Evolutionary conservation across 2,797 vertebrate genomes (phyloP), one percentile per base, ranked within the genome.

Genomic region (Yasuhikotakia modesta): DNA sequence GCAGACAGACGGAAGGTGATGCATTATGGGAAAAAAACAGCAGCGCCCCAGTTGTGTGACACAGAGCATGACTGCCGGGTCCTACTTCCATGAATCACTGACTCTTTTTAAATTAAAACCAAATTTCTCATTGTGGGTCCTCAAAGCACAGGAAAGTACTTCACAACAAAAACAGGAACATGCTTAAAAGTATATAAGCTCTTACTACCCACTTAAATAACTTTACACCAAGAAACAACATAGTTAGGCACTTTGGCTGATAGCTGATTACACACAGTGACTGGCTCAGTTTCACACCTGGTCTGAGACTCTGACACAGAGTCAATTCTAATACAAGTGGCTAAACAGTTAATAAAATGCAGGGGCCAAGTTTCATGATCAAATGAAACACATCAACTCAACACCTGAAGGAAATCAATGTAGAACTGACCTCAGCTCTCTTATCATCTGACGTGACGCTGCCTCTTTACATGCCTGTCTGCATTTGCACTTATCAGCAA

Each of bases 31-130:
- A 61, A 65, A 65, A 78, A 85, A 61, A 76, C 83, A 79, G 79
- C 53, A 65, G 73, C 72, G 73, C 65, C 72, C 73, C 53, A 63
- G 58, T 78, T 65, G 68, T 71, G 48, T 71, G 63, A 73, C 63
- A 79, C 35, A 63, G 13, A 58, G 46, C 21, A 77, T 13, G 72
- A n/a, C n/a, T n/a, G n/a, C n/a, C n/a, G n/a, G n/a, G n/a, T n/a
- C n/a, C n/a, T n/a, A 76, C 88, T 92, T 93, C 93, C 89, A 92
- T 93, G 94, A 94, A 91, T 94, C 95, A 92, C 92, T 92, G 77
- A 93, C 92, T 93, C 93, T n/a, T 87, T 89, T 93, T 95, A 95
- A 96, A 96, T 95, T 94, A 95, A 95, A 94, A 94, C 90, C 91
- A 92, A 93, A 94, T 93, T 91, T 87, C 87, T 93, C 91, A 90